Evolutionary conservation across 2,113 vertebrate species (phyloP), one percentile per base, ranked within the genome.

Genomic region (Myrmecobius fasciatus): DNA sequence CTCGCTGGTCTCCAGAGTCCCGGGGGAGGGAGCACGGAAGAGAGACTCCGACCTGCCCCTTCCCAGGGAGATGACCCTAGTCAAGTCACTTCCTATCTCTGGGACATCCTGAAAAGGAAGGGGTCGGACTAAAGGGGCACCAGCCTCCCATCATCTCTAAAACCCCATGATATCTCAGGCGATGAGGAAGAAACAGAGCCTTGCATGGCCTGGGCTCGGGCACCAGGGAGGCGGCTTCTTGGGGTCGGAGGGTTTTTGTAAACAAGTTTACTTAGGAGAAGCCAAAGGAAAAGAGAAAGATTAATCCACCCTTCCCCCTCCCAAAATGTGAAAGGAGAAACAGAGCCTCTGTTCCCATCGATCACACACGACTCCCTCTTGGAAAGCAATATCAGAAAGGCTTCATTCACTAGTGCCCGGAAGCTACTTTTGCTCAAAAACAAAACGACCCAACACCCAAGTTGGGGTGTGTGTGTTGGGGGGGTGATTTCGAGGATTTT

Each of bases 141-240:
- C 2, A n/a, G 60, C 3, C 20, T 75, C 60, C 60, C 20, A 20
- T 14, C 36, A 75, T 17, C 67, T n/a, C 67, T 75, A 75, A 75
- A 67, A 43, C 6, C 36, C 36, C 67, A 75, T 6, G 12, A 7
- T 22, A 75, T n/a, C 36, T 20, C 6, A 75, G 36, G 67, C 1
- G 1, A 75, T n/a, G 36, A 22, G 56, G 46, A 60, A 6, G 92
- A 67, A 8, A 0, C 22, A 0, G 0, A 11, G 89, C 54, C 47
- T 36, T 46, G 31, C 43, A 14, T 17, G 25, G 43, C 0, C 0
- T 0, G 46, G n/a, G 25, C 54, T 3, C 10, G 53, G 0, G 14
- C 53, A 17, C 25, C 36, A 12, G 4, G 14, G 60, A 67, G 60
- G 3, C 14, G 36, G 12, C 0, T 36, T 36, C 60, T 67, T 67